Evolutionary conservation across 2,797 vertebrate genomes (phyloP).

Genomic region (Lagodon rhomboides): DNA sequence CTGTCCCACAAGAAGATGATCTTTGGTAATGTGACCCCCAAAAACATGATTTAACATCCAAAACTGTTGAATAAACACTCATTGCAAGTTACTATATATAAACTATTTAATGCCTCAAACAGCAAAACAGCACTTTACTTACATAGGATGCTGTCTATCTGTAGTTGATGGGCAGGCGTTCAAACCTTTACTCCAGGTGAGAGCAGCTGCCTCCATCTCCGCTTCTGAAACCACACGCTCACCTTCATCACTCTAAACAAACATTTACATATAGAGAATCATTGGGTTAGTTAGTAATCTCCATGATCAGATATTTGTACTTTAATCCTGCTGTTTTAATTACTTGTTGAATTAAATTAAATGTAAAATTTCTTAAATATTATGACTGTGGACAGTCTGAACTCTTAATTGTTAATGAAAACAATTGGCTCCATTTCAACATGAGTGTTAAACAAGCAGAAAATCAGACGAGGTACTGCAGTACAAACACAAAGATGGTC

Average conservation of each 20-base stretch:
- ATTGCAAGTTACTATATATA: background rate
- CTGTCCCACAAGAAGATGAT: background rate
- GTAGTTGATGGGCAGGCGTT: conserved; percentile 41
- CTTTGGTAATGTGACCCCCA: background rate
- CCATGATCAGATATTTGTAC: background rate
- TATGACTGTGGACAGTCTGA: background rate
- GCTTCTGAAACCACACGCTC: conserved; percentile 85
- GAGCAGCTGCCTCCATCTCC: conserved; percentile 86
- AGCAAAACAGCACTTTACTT: conserved; percentile 67
- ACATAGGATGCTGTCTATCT: conserved; percentile 88
- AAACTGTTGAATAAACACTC: background rate
- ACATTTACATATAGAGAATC: background rate
- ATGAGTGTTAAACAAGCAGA: background rate
- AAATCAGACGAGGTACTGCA: background rate
- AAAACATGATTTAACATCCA: background rate
- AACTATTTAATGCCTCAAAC: background rate
- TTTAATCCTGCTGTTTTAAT: background rate
- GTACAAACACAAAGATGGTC: background rate
- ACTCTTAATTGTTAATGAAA: background rate
- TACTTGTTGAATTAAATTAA: too few relatives aligned
- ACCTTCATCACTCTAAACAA: conserved; percentile 77
- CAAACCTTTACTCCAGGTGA: conserved; percentile 83
- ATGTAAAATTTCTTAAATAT: background rate
- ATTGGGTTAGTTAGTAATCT: background rate
- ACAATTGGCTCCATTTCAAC: background rate